A percentile compares a stretch with the other conserved stretches of the same genome.
Evolutionary conservation across 2,888 invertebrate species (phyloP).

Genomic region (Autographa gamma): DNA sequence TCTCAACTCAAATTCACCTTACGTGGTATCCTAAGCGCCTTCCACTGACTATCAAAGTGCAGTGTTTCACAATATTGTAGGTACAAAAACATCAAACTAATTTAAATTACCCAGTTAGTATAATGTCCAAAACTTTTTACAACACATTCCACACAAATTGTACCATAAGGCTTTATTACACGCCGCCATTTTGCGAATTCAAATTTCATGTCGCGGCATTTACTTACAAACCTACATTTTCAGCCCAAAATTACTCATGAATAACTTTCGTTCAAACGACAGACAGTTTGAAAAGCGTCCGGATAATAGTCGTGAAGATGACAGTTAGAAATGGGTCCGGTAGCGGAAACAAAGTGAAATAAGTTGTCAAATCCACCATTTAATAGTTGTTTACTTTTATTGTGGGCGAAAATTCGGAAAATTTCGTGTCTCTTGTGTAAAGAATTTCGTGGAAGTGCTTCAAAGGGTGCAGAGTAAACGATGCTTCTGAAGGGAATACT

Average conservation of each 20-base stretch:
- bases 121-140: conserved; percentile 1
- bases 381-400: conserved; percentile 51
- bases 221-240: conserved; percentile 32
- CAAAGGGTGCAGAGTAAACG: conserved; percentile 5
- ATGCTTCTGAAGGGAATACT: not conserved
- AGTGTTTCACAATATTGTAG: not conserved
- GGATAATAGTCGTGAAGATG: conserved; percentile 52
- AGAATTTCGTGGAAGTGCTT: not conserved
- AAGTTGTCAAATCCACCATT: conserved; percentile 57
- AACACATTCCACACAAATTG: conserved; percentile 1
- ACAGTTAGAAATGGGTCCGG: conserved; percentile 57
- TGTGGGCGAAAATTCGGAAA: conserved; percentile 26
- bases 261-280: conserved; percentile 34
- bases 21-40: too few species aligned
- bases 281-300: conserved; percentile 49
- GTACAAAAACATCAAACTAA: not conserved
- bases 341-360: conserved; percentile 56
- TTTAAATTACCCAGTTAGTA: not conserved
- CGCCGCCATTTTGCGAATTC: conserved; percentile 1
- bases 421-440: conserved; percentile 11
- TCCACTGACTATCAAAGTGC: too few species aligned
- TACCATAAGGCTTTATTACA: not conserved
- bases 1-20: too few species aligned
- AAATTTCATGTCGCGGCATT: conserved; percentile 6
- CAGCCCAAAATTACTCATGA: conserved; percentile 22